Evolutionary conservation across 2,113 vertebrate genomes (phyloP), one percentile per base, ranked within the genome.

Genomic region (Rhodinocichla rosea): DNA sequence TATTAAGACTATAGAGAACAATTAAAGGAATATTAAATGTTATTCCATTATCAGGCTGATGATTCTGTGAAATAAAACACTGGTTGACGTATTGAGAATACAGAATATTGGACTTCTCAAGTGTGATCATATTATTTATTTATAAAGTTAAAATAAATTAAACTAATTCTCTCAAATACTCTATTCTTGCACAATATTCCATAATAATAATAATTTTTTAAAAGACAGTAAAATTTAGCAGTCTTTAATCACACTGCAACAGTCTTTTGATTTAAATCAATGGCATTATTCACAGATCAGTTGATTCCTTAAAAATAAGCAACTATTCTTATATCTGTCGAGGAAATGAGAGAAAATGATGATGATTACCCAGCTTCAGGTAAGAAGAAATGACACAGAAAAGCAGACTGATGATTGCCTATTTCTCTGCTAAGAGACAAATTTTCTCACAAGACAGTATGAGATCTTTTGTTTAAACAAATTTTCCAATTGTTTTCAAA

Each of bases 291-390:
- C 84, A 87, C 67, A 93, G 71, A 90, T 53, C 63, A 86, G 37
- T 40, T 85, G 35, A 87, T 85, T 92, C 91, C 71, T 93, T 91
- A 78, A 91, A 87, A 92, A 85, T n/a, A 32, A 75, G 19, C 74
- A 85, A 73, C 27, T 86, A 23, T 55, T 90, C 32, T 64, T 86
- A 16, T 33, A 74, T 80, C 78, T 81, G 62, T 65, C 0, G 0
- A 65, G 37, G 39, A 83, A 88, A 53, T 52, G 17, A 91, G 59
- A 93, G 55, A 89, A 87, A 91, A 90, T 50, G 0, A 91, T 42
- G 23, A 73, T 52, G 45, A 95, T 79, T 89, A 73, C 42, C 21
- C 39, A 77, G 63, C 13, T 73, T 76, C 87, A 85, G 84, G 83
- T 87, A 94, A 83, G 35, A 94, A 42, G 28, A 95, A 94, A 84